Conservation (phyloP, 2,888 invertebrate species). For the Gymnosoma rotundatum region DNA sequence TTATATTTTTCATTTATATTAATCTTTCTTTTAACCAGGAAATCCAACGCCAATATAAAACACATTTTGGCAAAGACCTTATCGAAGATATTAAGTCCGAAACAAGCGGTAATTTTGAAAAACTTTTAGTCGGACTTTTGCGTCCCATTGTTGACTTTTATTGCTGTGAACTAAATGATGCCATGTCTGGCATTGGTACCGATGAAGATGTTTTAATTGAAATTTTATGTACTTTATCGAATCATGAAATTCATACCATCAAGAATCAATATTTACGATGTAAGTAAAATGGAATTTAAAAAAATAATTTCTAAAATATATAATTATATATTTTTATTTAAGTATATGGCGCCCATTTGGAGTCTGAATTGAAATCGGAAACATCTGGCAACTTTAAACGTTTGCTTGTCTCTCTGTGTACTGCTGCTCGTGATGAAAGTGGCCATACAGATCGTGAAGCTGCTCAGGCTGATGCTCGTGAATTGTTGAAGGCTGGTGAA, state of each 20-base stretch:
- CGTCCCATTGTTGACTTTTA: slow-evolving; percentile 92
- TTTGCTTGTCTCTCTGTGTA: slow-evolving; percentile 92
- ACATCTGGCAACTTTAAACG: slow-evolving; percentile 96
- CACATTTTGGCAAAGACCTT: slow-evolving; percentile 85
- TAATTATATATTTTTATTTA: slow-evolving; percentile 58
- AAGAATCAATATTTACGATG: slow-evolving; percentile 89
- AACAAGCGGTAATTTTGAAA: slow-evolving; percentile 93
- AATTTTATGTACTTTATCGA: slow-evolving; percentile 93
- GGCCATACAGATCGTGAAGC: slow-evolving; percentile 87
- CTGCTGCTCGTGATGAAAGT: slow-evolving; percentile 88
- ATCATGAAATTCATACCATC: slow-evolving; percentile 91
- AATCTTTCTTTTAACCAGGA: slow-evolving; percentile 73
- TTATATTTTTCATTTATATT: too few relatives aligned
- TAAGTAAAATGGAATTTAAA: slow-evolving; percentile 83
- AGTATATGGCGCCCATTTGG: slow-evolving; percentile 92
- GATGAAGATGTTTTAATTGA: slow-evolving; percentile 94
- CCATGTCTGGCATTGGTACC: slow-evolving; percentile 92
- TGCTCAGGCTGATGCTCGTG: slow-evolving; percentile 92
- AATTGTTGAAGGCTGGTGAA: slow-evolving; percentile 89
- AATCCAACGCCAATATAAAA: slow-evolving; percentile 81
- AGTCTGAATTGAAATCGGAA: slow-evolving; percentile 92
- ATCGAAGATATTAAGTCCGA: slow-evolving; percentile 94
- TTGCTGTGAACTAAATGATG: slow-evolving; percentile 90
- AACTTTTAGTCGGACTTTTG: slow-evolving; percentile 91
- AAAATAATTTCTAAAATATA: not conserved